Evolutionary conservation across 2,113 vertebrate genomes (phyloP).

Genomic region (Sorex araneus): DNA sequence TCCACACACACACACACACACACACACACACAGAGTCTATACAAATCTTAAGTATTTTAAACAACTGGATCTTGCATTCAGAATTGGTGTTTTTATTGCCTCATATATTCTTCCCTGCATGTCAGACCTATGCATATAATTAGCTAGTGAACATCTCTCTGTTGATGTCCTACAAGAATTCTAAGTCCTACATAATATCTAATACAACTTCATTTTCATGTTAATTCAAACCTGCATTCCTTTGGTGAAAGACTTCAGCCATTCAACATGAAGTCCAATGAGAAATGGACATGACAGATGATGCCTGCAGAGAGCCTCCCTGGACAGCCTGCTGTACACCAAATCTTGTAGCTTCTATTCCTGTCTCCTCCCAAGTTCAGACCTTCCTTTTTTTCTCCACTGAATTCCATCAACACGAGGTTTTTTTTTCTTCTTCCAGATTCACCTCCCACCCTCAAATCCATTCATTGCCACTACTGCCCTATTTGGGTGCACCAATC

Average conservation of each 20-base stretch:
- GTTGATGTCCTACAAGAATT: neutral
- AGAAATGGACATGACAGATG: neutral
- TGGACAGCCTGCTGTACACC: neutral
- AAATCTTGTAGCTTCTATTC: neutral
- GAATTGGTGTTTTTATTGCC: neutral
- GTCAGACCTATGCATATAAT: neutral
- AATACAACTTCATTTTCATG: neutral
- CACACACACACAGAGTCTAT: neutral
- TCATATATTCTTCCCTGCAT: neutral
- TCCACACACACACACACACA: neutral
- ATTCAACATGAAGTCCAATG: neutral
- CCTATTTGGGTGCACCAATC: neutral
- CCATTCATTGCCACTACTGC: neutral
- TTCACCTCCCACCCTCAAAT: neutral
- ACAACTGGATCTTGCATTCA: neutral
- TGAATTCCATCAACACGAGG: neutral
- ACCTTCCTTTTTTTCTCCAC: neutral
- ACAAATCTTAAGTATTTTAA: neutral
- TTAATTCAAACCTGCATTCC: neutral
- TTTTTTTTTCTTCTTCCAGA: neutral
- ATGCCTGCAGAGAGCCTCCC: neutral
- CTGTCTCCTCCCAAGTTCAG: fast-evolving
- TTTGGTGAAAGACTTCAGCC: neutral
- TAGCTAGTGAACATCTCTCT: neutral
- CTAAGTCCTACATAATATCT: neutral